A percentile compares a stretch with the other conserved stretches of the same genome.
Conservation (phyloP, 2,113 vertebrate species). For the Ornithorhynchus anatinus region DNA sequence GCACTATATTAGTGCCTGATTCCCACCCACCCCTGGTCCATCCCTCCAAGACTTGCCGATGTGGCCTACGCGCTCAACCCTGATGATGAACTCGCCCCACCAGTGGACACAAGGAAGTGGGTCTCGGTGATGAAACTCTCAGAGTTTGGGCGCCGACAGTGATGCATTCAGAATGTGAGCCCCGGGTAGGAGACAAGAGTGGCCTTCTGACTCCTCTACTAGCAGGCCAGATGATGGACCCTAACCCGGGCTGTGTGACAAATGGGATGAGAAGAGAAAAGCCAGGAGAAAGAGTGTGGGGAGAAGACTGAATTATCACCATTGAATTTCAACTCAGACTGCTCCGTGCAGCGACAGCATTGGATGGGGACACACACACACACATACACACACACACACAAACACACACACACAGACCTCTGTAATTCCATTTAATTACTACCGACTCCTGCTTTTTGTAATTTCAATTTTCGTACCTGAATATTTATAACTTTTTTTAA, state of each 20-base stretch:
- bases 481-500: conserved; percentile 81
- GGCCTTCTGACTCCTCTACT: conserved; percentile 20
- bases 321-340: conserved; percentile 67
- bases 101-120: conserved; percentile 61
- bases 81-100: too few species aligned
- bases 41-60: too few species aligned
- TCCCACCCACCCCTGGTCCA: too few species aligned
- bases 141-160: conserved; percentile 67
- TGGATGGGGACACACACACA: too few species aligned
- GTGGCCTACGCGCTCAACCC: too few species aligned
- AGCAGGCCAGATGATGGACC: conserved; percentile 55
- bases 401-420: conserved; percentile 44
- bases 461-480: conserved; percentile 81
- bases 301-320: conserved; percentile 59
- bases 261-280: conserved; percentile 46
- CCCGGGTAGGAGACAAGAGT: conserved; percentile 52
- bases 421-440: conserved; percentile 74
- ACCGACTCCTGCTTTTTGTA: conserved; percentile 78
- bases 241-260: conserved; percentile 49
- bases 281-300: conserved; percentile 54
- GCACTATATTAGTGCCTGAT: conserved; percentile 97
- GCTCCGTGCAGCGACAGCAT: conserved; percentile 67
- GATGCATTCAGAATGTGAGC: conserved; percentile 63
- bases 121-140: conserved; percentile 65
- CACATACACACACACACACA: too few species aligned